phyloP scores from a whole-genome alignment of 1,140 invertebrate genomes.

The Tetragnatha versicolor region DNA sequence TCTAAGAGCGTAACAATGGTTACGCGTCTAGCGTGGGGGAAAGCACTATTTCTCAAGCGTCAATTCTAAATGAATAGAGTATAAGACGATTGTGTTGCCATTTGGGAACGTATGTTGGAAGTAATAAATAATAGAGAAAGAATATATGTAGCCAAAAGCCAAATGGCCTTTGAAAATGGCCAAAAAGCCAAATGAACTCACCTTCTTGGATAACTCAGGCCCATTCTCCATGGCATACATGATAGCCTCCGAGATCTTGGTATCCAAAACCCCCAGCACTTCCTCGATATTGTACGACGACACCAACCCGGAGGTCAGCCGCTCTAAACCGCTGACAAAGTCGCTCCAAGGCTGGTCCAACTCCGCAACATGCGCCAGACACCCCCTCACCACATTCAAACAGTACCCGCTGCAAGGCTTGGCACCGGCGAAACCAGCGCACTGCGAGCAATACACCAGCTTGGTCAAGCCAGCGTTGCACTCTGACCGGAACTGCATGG shows the following conservation, averaged over 20 bases:
- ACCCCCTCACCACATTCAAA: conserved; percentile 80
- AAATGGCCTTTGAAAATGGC: too few species aligned
- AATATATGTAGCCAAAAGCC: too few species aligned
- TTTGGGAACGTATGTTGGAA: too few species aligned
- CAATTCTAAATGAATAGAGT: too few species aligned
- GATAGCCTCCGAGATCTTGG: conserved; percentile 86
- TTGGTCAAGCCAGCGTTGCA: conserved; percentile 78
- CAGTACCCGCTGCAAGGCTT: conserved; percentile 85
- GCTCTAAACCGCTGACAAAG: conserved; percentile 79
- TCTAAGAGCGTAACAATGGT: too few species aligned
- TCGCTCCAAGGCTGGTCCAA: conserved; percentile 84
- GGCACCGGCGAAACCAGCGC: conserved; percentile 72
- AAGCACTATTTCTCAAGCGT: too few species aligned
- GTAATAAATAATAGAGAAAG: too few species aligned
- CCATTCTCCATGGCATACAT: conserved; percentile 88
- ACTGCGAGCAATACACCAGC: conserved; percentile 82
- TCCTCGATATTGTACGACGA: conserved; percentile 76
- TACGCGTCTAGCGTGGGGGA: too few species aligned
- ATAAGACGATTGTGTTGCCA: too few species aligned
- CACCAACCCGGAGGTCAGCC: conserved; percentile 74
- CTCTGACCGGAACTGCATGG: conserved; percentile 65
- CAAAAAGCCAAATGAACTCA: too few species aligned
- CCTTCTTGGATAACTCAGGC: conserved; percentile 79
- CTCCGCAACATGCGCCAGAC: conserved; percentile 71
- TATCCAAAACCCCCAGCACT: conserved; percentile 79